Conservation (phyloP, 2,113 vertebrate genomes). For the Typhlomys cinereus region DNA sequence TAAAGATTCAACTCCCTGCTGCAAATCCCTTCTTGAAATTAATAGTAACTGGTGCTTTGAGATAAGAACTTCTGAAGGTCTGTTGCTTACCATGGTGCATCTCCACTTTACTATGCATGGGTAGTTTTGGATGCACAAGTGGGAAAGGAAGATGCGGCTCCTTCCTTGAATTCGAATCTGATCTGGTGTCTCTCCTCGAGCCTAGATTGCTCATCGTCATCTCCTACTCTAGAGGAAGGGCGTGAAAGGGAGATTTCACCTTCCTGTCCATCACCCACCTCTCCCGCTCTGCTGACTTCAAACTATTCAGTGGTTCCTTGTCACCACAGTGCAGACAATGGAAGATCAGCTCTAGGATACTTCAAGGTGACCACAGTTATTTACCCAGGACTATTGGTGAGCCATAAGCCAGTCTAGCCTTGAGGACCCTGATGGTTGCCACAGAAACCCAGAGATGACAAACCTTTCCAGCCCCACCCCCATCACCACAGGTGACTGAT, state of each 20-base stretch:
- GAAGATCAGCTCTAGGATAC: background rate
- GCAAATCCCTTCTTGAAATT: constrained; percentile 1
- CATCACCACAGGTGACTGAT: background rate
- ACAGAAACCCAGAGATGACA: background rate
- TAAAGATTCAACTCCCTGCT: background rate
- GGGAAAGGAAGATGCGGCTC: background rate
- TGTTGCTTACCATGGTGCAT: background rate
- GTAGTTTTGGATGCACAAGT: background rate
- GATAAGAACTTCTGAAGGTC: background rate
- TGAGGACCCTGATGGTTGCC: background rate
- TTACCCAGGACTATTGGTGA: background rate
- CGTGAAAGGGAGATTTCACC: background rate
- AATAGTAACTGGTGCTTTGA: background rate
- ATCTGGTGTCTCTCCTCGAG: background rate
- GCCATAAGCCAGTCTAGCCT: background rate
- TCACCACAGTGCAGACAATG: background rate
- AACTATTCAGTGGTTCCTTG: background rate
- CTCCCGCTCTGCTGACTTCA: background rate
- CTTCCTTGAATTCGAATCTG: background rate
- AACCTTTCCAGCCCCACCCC: background rate
- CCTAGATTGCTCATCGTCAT: background rate
- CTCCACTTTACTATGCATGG: background rate
- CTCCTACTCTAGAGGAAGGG: background rate
- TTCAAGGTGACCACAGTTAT: background rate
- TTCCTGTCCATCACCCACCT: too few species aligned